Evolutionary conservation across 30 jellyfish, hydroid and myxozoan species (phyloP).

Genomic region (Aurelia coerulea): DNA sequence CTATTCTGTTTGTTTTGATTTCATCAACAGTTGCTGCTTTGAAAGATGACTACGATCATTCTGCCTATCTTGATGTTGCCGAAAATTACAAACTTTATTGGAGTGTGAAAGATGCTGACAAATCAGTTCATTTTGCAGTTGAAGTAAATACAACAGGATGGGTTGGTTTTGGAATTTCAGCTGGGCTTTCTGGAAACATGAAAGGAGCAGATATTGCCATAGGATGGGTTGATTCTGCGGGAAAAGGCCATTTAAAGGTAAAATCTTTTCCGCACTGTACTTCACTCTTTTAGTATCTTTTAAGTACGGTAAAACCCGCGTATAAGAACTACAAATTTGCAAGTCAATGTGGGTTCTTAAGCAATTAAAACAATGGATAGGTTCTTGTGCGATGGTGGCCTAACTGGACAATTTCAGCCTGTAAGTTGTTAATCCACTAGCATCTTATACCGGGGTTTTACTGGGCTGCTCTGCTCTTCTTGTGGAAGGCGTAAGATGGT

Average conservation of each 20-base stretch:
- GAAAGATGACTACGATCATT: slow-evolving; percentile 28
- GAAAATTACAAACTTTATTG: slow-evolving; percentile 29
- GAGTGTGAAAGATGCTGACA: slow-evolving; percentile 44
- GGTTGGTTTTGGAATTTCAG: slow-evolving; percentile 70
- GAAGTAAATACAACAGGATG: slow-evolving; percentile 65
- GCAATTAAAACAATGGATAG: too few relatives aligned
- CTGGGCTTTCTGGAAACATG: slow-evolving; percentile 60
- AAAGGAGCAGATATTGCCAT: slow-evolving; percentile 47
- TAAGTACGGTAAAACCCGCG: not conserved
- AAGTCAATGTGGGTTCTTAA: too few relatives aligned
- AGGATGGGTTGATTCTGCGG: slow-evolving; percentile 54
- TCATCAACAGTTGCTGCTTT: not conserved
- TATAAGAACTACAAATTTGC: not conserved
- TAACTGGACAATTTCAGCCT: too few relatives aligned
- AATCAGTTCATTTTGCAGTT: slow-evolving; percentile 34
- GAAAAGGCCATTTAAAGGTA: slow-evolving; percentile 53
- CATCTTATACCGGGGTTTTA: too few relatives aligned
- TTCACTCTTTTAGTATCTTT: not conserved
- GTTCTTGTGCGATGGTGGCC: too few relatives aligned
- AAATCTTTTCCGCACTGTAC: not conserved
- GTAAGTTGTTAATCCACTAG: too few relatives aligned
- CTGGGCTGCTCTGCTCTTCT: too few relatives aligned
- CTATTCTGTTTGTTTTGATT: not conserved
- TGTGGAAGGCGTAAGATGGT: too few relatives aligned
- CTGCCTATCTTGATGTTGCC: slow-evolving; percentile 34